Evolutionary conservation across 2,113 vertebrate species (phyloP).

Genomic region (Melanerpes aurifrons): DNA sequence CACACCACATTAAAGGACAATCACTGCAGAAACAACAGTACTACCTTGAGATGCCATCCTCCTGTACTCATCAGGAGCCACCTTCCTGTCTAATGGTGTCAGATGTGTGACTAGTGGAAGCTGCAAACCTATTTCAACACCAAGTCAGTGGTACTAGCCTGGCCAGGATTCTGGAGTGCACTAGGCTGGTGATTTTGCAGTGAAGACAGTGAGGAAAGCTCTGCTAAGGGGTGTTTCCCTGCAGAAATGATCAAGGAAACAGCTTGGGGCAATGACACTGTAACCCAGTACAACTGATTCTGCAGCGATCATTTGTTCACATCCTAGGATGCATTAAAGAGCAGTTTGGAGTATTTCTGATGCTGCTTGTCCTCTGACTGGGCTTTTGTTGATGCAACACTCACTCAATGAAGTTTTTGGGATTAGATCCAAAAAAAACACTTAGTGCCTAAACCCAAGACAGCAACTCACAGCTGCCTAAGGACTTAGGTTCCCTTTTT

Average conservation of each 20-base stretch:
- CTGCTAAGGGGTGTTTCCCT: neutral
- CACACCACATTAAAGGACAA: neutral
- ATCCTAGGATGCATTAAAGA: constrained; percentile 17
- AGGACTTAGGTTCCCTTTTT: constrained; percentile 8
- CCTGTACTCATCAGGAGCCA: neutral
- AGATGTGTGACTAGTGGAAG: neutral
- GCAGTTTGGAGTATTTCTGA: constrained; percentile 33
- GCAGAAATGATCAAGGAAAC: constrained; percentile 10
- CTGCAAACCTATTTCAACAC: neutral
- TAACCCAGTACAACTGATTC: constrained; percentile 42
- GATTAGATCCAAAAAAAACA: constrained; percentile 49
- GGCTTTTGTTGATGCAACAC: constrained; percentile 41
- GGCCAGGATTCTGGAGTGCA: neutral
- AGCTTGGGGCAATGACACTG: neutral
- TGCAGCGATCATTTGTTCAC: constrained; percentile 9
- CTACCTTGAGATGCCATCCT: neutral
- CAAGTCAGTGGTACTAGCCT: neutral
- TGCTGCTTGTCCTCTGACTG: constrained; percentile 32
- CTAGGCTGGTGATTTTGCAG: neutral
- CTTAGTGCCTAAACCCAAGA: constrained; percentile 57
- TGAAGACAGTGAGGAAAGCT: neutral
- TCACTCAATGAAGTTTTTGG: constrained; percentile 64
- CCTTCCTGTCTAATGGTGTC: neutral
- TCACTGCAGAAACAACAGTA: neutral
- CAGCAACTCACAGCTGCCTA: constrained; percentile 34